Percentiles rank a stretch among this genome's conserved stretches.
Conservation (phyloP, 2,888 invertebrate species). For the Latheticus oryzae region DNA sequence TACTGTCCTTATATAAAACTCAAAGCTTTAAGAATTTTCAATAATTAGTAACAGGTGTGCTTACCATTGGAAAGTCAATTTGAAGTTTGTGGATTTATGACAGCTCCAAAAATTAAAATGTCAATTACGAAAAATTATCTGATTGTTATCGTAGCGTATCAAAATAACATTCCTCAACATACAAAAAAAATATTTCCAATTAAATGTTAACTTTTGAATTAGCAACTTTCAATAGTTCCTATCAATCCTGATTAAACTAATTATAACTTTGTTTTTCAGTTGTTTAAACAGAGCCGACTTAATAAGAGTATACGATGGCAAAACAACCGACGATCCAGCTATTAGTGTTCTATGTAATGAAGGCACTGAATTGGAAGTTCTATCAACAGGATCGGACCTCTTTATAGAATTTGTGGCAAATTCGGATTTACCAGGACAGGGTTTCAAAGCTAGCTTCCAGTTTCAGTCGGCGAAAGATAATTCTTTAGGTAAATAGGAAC, state of each 20-base stretch:
- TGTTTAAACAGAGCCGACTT: constrained; percentile 86
- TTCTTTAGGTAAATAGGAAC: constrained; percentile 56
- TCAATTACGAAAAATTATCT: too few species aligned
- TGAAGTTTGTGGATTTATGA: too few species aligned
- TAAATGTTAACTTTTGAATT: neutral
- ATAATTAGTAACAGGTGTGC: too few species aligned
- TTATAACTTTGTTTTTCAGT: constrained; percentile 68
- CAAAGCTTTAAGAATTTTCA: too few species aligned
- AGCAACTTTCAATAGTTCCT: too few species aligned
- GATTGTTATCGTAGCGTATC: too few species aligned
- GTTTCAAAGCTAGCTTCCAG: constrained; percentile 81
- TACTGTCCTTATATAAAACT: too few species aligned
- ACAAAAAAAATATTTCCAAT: neutral
- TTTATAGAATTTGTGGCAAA: constrained; percentile 88
- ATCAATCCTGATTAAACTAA: too few species aligned
- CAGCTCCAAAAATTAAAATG: too few species aligned
- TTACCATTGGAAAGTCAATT: too few species aligned
- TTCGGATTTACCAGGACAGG: constrained; percentile 82
- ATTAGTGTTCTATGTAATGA: constrained; percentile 88
- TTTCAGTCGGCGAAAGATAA: constrained; percentile 75
- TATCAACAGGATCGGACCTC: constrained; percentile 85
- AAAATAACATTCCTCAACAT: too few species aligned
- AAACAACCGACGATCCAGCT: constrained; percentile 77
- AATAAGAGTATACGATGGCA: constrained; percentile 87
- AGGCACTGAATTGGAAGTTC: constrained; percentile 80